A percentile compares a stretch with the other conserved stretches of the same genome.
Conservation (phyloP, 2,888 invertebrate genomes). For the Apamea epomidion region DNA sequence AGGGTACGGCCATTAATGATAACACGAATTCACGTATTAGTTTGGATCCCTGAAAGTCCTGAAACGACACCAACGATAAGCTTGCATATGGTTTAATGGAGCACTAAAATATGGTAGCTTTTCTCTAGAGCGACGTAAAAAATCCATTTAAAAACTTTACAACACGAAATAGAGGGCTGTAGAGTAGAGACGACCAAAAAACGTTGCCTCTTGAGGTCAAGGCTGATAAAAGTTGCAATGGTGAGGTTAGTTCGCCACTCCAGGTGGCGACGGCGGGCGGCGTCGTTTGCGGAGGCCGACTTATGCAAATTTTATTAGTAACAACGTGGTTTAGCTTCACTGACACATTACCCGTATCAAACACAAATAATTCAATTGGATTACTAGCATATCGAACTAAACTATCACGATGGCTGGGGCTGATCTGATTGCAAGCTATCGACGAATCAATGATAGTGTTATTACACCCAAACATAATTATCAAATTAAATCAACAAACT, state of each 20-base stretch:
- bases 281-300: constrained; percentile 54
- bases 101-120: constrained; percentile 51
- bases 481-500: constrained; percentile 26
- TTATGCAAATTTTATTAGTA: constrained; percentile 71
- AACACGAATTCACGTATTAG: constrained; percentile 39
- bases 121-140: constrained; percentile 44
- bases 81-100: constrained; percentile 52
- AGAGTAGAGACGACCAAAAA: constrained; percentile 45
- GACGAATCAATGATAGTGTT: constrained; percentile 11
- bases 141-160: constrained; percentile 58
- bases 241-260: constrained; percentile 53
- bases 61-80: constrained; percentile 44
- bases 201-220: constrained; percentile 53
- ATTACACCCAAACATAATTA: constrained; percentile 26
- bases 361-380: constrained; percentile 37
- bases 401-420: constrained; percentile 21
- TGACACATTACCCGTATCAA: constrained; percentile 53
- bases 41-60: constrained; percentile 42
- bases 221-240: constrained; percentile 71
- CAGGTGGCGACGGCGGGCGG: constrained; percentile 34
- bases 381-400: constrained; percentile 36
- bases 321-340: constrained; percentile 50
- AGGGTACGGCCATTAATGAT: constrained; percentile 48
- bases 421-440: constrained; percentile 36
- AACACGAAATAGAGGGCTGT: constrained; percentile 47